Base-by-base conservation (phyloP, 2,113 vertebrate species). In the Ellobius talpinus region DNA sequence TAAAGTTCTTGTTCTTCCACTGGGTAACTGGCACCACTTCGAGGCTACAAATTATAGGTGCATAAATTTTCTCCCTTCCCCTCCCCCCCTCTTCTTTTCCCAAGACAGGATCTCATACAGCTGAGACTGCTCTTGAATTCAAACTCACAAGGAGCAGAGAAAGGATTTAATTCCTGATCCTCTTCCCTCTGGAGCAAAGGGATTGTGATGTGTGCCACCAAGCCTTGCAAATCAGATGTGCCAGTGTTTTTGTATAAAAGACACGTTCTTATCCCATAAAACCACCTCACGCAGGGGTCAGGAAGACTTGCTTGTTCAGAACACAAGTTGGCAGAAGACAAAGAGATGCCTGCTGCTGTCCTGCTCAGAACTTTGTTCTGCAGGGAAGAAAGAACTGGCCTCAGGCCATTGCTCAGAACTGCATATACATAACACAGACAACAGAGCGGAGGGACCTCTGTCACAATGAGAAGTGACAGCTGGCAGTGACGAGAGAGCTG, bases 351-450 rank as follows among this genome's bases (percentile, higher is more conserved):
- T 14, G 77, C 68, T 73, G 68, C 89, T 26, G 50, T 11, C 72
- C 42, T 7, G 4, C 24, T 78, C 42, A 82, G 65, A 68, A 50
- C 74, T 89, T 92, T 26, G 72, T 93, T 91, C 45, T 23, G 3
- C 3, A 66, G 87, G 63, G 87, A 74, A 95, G 85, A 84, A 45
- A 76, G 82, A 93, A 91, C 77, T 70, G 23, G 72, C 86, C 95
- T 76, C 26, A 61, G 97, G 93, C 89, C 8, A 61, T 68, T 82
- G 23, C 52, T 96, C 77, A 74, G 91, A 96, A 74, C 89, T 90
- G 87, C 55, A 6, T 21, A 17, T 63, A 24, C 61, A 1, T 16
- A 42, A 65, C 6, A 6, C n/a, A 36, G 89, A 87, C 24, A 86
- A 52, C 29, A 91, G 1, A 42, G 76, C 91, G 76, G 93, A 66